phyloP scores from a whole-genome alignment of 2,797 vertebrate species.

The Parambassis ranga region DNA sequence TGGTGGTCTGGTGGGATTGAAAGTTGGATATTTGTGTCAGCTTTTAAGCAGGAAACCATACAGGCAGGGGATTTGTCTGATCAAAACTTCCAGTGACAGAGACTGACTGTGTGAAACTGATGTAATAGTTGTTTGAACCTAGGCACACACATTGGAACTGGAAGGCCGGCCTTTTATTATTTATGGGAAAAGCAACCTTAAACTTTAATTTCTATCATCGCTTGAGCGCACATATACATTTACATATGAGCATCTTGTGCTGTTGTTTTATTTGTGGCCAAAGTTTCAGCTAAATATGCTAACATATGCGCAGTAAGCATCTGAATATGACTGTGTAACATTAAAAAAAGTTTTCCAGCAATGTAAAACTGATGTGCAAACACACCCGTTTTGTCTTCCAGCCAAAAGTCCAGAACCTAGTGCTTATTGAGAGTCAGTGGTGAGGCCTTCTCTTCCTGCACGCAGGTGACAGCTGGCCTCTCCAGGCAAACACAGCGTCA shows the following conservation, averaged over 20 bases:
- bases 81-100: conserved; percentile 19
- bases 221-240: background rate
- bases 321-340: background rate
- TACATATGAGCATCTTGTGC: background rate
- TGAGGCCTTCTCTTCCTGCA: conserved; percentile 42
- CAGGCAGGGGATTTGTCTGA: conserved; percentile 7
- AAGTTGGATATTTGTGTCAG: conserved; percentile 13
- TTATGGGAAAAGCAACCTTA: no score
- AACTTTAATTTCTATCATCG: no score
- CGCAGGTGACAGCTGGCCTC: conserved; percentile 80
- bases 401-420: conserved; percentile 43
- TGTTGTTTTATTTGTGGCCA: background rate
- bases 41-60: conserved; percentile 26
- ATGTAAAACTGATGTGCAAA: conserved; percentile 9
- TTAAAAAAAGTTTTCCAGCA: conserved; percentile 2
- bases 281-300: background rate
- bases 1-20: background rate
- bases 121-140: conserved; percentile 40
- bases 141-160: conserved; percentile 22
- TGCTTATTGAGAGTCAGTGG: conserved; percentile 35
- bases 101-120: conserved; percentile 44
- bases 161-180: no score
- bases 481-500: conserved; percentile 72
- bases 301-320: background rate
- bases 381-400: conserved; percentile 18